Conservation (phyloP, 2,113 vertebrate genomes). For the Phocoena phocoena region DNA sequence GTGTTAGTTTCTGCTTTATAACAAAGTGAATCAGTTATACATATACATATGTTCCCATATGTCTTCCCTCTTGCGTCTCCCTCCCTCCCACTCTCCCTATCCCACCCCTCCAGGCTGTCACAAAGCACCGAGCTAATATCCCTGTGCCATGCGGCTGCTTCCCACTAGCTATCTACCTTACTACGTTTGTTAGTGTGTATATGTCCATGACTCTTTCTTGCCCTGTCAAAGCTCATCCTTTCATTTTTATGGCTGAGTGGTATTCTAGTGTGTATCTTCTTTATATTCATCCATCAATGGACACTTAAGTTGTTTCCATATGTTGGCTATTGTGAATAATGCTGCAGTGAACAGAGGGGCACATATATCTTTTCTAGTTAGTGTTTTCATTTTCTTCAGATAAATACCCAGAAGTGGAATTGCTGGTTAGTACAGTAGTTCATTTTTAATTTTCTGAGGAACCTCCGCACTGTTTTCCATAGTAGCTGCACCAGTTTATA, state of each 20-base stretch:
- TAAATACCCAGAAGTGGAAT: neutral
- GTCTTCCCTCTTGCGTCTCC: too few species aligned
- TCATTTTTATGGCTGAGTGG: neutral
- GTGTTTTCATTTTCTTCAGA: neutral
- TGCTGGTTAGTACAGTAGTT: neutral
- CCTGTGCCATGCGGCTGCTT: too few species aligned
- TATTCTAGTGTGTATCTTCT: neutral
- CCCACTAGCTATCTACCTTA: too few species aligned
- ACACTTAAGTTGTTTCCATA: neutral
- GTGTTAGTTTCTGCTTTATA: too few species aligned
- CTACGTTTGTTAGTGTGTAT: too few species aligned
- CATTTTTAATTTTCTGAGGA: neutral
- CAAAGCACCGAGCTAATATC: too few species aligned
- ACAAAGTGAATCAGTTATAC: too few species aligned
- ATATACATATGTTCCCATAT: too few species aligned
- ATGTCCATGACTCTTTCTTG: too few species aligned
- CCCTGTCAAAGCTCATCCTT: neutral
- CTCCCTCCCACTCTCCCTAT: too few species aligned
- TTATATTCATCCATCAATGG: neutral
- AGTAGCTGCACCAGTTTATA: neutral
- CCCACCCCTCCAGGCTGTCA: too few species aligned
- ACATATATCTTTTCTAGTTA: neutral
- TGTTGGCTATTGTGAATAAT: neutral
- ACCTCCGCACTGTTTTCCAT: neutral
- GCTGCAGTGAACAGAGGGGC: neutral